Conservation (phyloP, 2,888 invertebrate species). For the Atethmia centrago region DNA sequence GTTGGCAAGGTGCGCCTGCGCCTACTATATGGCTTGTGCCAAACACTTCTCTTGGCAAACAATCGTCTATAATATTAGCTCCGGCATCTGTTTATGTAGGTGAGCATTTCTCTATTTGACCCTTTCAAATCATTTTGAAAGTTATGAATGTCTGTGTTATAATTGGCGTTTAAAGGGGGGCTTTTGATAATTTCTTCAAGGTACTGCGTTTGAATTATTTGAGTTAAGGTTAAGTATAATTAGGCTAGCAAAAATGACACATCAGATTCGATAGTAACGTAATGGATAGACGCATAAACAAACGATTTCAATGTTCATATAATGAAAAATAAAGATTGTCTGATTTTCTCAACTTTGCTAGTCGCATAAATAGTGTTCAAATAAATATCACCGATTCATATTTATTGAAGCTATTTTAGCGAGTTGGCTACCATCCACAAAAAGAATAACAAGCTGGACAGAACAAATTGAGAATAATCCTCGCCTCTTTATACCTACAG, state of each 20-base stretch:
- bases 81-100: slow-evolving; percentile 78
- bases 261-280: neutral
- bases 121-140: slow-evolving; percentile 47
- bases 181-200: neutral
- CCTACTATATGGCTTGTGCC: slow-evolving; percentile 85
- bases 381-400: slow-evolving; percentile 9
- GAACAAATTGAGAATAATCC: slow-evolving; percentile 53
- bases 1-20: slow-evolving; percentile 87
- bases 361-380: neutral
- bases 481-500: slow-evolving; percentile 30
- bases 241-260: neutral
- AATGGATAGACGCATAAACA: neutral
- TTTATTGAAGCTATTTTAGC: slow-evolving; percentile 22
- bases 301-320: neutral
- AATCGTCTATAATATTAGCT: slow-evolving; percentile 76
- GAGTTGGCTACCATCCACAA: slow-evolving; percentile 5
- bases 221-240: neutral
- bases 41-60: slow-evolving; percentile 81
- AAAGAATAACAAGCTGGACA: slow-evolving; percentile 16
- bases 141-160: slow-evolving; percentile 12
- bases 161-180: slow-evolving; percentile 12
- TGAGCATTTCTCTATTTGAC: slow-evolving; percentile 66
- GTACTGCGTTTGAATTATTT: neutral
- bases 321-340: neutral
- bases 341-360: neutral